Conservation (phyloP, 2,797 vertebrate species). For the Parauchenoglanis ngamensis region DNA sequence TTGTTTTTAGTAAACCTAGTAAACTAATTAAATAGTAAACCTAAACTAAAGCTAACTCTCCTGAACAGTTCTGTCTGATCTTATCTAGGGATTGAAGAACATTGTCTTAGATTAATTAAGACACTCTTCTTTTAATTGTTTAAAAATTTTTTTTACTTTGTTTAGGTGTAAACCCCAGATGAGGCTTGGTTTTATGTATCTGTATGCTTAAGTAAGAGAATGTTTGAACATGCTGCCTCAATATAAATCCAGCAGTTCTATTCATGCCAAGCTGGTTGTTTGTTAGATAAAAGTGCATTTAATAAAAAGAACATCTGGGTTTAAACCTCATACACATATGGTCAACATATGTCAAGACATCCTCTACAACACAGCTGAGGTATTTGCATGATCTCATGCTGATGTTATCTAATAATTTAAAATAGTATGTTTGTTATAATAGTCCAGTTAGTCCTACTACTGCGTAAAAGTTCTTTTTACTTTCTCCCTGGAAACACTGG, state of each 20-base stretch:
- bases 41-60: neutral
- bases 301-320: slow-evolving; percentile 42
- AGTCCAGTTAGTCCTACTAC: neutral
- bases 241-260: slow-evolving; percentile 39
- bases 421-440: neutral
- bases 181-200: neutral
- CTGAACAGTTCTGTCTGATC: neutral
- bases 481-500: neutral
- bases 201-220: slow-evolving; percentile 9
- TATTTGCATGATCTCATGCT: slow-evolving; percentile 31
- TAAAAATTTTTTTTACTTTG: neutral
- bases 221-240: slow-evolving; percentile 28
- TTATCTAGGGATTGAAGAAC: neutral
- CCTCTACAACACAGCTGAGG: slow-evolving; percentile 14
- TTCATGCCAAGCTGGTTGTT: slow-evolving; percentile 10
- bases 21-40: neutral
- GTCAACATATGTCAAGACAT: slow-evolving; percentile 40
- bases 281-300: slow-evolving; percentile 41
- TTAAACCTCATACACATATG: slow-evolving; percentile 42
- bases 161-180: neutral
- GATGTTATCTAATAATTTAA: slow-evolving; percentile 7
- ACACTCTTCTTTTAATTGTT: neutral
- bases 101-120: neutral
- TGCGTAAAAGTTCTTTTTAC: neutral
- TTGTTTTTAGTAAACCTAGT: neutral